Conservation (phyloP, 2,113 vertebrate species). For the Toxotes chatareus region DNA sequence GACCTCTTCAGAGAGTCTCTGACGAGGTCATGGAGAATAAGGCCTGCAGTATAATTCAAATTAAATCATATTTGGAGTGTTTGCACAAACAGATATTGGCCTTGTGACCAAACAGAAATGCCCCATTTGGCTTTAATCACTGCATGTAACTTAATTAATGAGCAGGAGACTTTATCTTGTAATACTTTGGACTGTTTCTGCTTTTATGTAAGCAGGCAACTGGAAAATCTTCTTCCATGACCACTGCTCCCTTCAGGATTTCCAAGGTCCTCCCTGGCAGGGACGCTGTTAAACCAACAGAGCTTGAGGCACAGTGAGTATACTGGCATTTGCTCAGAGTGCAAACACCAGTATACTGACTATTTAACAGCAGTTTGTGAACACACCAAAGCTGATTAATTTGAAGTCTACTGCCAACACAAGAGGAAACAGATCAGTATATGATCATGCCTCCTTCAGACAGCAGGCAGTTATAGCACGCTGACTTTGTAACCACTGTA, state of each 20-base stretch:
- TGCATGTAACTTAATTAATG: neutral
- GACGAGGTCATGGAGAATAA: neutral
- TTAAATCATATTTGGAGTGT: neutral
- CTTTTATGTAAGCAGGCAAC: conserved; percentile 16
- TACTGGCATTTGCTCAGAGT: conserved; percentile 35
- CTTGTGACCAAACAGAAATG: neutral
- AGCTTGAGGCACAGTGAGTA: conserved; percentile 36
- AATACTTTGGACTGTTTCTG: neutral
- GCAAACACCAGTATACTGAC: too few relatives aligned
- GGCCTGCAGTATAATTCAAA: neutral
- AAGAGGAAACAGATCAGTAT: neutral
- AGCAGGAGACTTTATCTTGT: neutral
- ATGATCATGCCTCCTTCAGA: neutral
- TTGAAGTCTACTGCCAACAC: conserved; percentile 15
- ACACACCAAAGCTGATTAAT: conserved; percentile 34
- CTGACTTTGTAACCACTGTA: conserved; percentile 17
- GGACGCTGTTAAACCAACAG: conserved; percentile 27
- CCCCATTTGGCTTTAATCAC: neutral
- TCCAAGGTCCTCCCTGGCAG: conserved; percentile 55
- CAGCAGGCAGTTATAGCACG: conserved; percentile 24
- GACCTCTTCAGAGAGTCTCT: too few relatives aligned
- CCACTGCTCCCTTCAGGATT: conserved; percentile 34
- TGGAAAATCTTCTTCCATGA: conserved; percentile 7
- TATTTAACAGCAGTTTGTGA: conserved; percentile 30
- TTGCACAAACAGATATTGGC: neutral